Percentiles rank a stretch among this genome's conserved stretches.
phyloP scores from a whole-genome alignment of 2,113 vertebrate species.

The Empidonax traillii region DNA sequence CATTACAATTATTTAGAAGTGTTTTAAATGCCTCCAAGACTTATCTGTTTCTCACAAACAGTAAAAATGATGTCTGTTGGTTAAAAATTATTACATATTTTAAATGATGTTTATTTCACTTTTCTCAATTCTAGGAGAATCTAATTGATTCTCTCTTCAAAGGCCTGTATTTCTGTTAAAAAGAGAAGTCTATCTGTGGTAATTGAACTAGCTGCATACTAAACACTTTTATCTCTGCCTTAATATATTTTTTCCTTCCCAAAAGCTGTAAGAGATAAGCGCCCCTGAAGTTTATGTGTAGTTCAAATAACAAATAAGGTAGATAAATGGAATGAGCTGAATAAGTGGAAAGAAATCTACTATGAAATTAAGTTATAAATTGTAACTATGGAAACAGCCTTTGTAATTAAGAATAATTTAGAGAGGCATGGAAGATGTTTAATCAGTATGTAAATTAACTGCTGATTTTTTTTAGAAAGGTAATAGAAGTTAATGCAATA shows the following conservation, averaged over 20 bases:
- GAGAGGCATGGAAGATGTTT: conserved; percentile 42
- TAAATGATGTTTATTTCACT: conserved; percentile 31
- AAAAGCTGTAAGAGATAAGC: conserved; percentile 57
- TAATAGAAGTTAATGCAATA: not conserved
- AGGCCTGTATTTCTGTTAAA: conserved; percentile 40
- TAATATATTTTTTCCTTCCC: conserved; percentile 24
- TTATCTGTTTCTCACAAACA: conserved; percentile 17
- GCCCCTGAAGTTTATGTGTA: conserved; percentile 42
- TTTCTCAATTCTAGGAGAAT: conserved; percentile 25
- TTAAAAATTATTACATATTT: conserved; percentile 42
- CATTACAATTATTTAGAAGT: not conserved
- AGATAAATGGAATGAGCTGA: conserved; percentile 53
- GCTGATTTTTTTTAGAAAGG: not conserved
- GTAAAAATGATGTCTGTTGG: conserved; percentile 37
- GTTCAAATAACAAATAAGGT: conserved; percentile 56
- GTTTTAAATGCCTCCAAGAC: conserved; percentile 5
- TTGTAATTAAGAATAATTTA: conserved; percentile 64
- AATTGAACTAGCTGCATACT: conserved; percentile 47
- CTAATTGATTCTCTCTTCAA: conserved; percentile 60
- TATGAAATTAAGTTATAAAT: conserved; percentile 69
- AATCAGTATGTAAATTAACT: conserved; percentile 54
- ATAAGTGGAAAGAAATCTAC: conserved; percentile 38
- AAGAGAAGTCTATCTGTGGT: conserved; percentile 30
- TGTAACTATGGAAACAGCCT: conserved; percentile 47
- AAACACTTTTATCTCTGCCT: conserved; percentile 57